Conservation (phyloP, 2,888 invertebrate species). For the Rhagophthalmus giganteus region DNA sequence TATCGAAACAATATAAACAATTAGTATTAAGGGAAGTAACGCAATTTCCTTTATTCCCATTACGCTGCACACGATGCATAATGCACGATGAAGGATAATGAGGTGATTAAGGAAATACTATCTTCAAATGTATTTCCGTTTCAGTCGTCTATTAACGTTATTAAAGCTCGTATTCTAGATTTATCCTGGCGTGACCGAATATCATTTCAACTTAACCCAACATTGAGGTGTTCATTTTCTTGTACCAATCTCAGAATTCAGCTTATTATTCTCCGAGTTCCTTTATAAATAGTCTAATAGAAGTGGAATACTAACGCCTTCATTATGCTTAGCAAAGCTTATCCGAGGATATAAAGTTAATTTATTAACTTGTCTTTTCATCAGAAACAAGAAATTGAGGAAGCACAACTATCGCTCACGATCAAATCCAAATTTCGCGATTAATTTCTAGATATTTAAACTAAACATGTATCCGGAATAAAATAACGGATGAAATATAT, state of each 20-base stretch:
- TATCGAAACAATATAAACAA: too few relatives aligned
- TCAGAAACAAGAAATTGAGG: not conserved
- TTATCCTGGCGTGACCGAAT: not conserved
- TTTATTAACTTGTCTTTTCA: constrained; percentile 10
- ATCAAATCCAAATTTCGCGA: not conserved
- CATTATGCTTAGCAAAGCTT: constrained; percentile 24
- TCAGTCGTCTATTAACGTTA: too few relatives aligned
- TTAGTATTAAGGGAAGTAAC: too few relatives aligned
- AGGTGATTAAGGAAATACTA: too few relatives aligned
- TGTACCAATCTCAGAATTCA: constrained; percentile 22
- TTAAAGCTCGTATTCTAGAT: not conserved
- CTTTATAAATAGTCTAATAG: constrained; percentile 20
- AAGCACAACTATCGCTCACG: too few relatives aligned
- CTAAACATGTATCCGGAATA: too few relatives aligned
- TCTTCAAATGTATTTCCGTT: too few relatives aligned
- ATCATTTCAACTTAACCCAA: constrained; percentile 27
- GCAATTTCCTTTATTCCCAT: too few relatives aligned
- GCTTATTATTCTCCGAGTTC: constrained; percentile 17
- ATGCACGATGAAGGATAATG: too few relatives aligned
- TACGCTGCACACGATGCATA: too few relatives aligned
- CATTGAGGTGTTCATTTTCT: constrained; percentile 31
- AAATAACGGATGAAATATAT: too few relatives aligned
- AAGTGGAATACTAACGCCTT: constrained; percentile 26
- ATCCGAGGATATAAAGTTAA: constrained; percentile 19
- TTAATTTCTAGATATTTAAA: too few relatives aligned